phyloP scores from a whole-genome alignment of 2,888 invertebrate genomes.

The Charanyca ferruginea region DNA sequence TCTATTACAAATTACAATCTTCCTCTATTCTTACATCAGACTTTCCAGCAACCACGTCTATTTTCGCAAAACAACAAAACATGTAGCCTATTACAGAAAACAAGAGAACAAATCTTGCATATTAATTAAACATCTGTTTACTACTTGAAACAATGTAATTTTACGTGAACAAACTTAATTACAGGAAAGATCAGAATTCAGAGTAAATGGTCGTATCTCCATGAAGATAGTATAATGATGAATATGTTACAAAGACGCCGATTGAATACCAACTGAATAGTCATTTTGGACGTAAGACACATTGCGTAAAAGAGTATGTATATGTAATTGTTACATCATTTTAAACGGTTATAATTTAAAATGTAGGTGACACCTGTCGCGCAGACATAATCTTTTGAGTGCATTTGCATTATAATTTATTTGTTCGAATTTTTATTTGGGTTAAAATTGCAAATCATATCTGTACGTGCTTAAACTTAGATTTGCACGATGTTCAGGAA shows the following conservation, averaged over 20 bases:
- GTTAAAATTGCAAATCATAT: background rate
- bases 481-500: no score
- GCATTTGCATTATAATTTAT: conserved; percentile 40
- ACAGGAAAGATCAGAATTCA: conserved; percentile 43
- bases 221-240: conserved; percentile 48
- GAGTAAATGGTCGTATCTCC: conserved; percentile 16
- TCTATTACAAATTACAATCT: conserved; percentile 20
- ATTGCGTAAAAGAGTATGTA: conserved; percentile 44
- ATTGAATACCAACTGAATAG: conserved; percentile 47
- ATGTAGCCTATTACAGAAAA: conserved; percentile 37
- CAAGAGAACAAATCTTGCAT: conserved; percentile 45
- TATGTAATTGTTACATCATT: conserved; percentile 58
- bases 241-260: conserved; percentile 44
- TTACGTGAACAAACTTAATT: conserved; percentile 57
- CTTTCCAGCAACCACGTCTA: conserved; percentile 13
- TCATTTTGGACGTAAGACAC: conserved; percentile 15
- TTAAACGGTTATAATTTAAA: conserved; percentile 37
- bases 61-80: conserved; percentile 37
- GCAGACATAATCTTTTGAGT: conserved; percentile 37
- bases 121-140: conserved; percentile 52
- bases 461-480: conserved; percentile 6
- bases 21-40: conserved; percentile 29
- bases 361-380: conserved; percentile 59
- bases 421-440: conserved; percentile 20
- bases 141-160: conserved; percentile 22